Evolutionary conservation across 2,888 invertebrate species (phyloP).

Genomic region (Cephus runcator): DNA sequence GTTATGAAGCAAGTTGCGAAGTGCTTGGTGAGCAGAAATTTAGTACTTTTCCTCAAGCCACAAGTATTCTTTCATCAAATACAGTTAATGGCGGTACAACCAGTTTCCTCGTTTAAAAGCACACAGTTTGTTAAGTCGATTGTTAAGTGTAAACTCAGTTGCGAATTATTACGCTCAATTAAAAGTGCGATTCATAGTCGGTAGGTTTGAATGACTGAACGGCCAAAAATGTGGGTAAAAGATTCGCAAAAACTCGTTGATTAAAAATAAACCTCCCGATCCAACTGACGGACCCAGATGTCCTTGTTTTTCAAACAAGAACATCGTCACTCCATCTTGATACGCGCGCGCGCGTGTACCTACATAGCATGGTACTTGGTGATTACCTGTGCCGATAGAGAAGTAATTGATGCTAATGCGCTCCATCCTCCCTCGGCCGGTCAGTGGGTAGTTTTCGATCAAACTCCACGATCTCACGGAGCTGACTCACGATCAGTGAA

Average conservation of each 20-base stretch:
- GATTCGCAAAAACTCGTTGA: background rate
- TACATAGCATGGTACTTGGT: constrained; percentile 22
- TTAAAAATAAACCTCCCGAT: background rate
- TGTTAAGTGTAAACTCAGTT: background rate
- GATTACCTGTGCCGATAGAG: constrained; percentile 30
- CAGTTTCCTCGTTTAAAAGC: background rate
- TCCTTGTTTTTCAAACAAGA: background rate
- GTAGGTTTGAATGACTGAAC: background rate
- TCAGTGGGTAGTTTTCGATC: constrained; percentile 15
- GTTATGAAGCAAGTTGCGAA: constrained; percentile 40
- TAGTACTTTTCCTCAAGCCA: constrained; percentile 11
- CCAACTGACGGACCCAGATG: background rate
- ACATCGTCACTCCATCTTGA: background rate
- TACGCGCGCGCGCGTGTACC: background rate
- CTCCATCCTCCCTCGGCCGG: constrained; percentile 14
- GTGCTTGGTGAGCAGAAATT: constrained; percentile 20
- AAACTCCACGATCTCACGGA: constrained; percentile 16
- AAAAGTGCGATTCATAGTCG: background rate
- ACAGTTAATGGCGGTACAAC: background rate
- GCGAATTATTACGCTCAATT: background rate
- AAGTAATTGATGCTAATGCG: constrained; percentile 38
- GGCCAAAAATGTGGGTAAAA: background rate
- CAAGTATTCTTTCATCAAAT: background rate
- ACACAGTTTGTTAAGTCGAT: background rate
- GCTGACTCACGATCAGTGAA: constrained; percentile 6